Conservation (phyloP, 1,140 invertebrate species). For the Bombyx mori region ASM3026992v2 NC_085123.1:7193501-7194000, state of each 20-base stretch:
- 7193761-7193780: constrained; percentile 7
- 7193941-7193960: not conserved
- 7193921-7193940: not conserved
- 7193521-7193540: not conserved
- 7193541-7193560: constrained; percentile 46
- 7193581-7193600: constrained; percentile 56
- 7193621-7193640: constrained; percentile 52
- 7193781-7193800: not conserved
- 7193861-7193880: constrained; percentile 13
- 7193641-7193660: constrained; percentile 31
- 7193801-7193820: not conserved
- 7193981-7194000: too few relatives aligned
- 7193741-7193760: not conserved
- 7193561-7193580: constrained; percentile 43
- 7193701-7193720: constrained; percentile 44
- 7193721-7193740: constrained; percentile 31
- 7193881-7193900: constrained; percentile 5
- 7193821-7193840: constrained; percentile 11
- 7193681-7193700: constrained; percentile 29
- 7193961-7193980: too few relatives aligned
- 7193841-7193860: constrained; percentile 8
- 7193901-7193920: not conserved
- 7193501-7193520: not conserved
- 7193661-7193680: constrained; percentile 44
- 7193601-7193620: constrained; percentile 55